phyloP scores from a whole-genome alignment of 64 coral and sea anemone species.

The Actinia tenebrosa region DNA sequence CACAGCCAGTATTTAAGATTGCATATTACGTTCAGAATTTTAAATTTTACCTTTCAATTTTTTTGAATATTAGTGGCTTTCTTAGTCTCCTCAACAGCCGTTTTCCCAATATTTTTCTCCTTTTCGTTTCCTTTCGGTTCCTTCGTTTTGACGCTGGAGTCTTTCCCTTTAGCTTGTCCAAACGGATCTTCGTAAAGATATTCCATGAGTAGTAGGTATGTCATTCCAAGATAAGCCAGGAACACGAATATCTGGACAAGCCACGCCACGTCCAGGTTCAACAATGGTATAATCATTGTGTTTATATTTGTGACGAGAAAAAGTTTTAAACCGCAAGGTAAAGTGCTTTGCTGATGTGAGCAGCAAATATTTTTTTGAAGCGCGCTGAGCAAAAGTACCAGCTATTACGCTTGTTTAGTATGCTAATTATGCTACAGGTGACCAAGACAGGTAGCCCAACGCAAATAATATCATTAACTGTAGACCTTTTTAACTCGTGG shows the following conservation, averaged over 20 bases:
- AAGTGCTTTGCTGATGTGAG: neutral
- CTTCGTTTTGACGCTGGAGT: too few relatives aligned
- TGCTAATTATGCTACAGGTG: neutral
- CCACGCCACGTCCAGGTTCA: slow-evolving; percentile 9
- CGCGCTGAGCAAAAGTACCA: neutral
- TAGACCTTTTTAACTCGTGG: too few relatives aligned
- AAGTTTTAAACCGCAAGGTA: neutral
- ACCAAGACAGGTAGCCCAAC: neutral
- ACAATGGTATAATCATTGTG: neutral
- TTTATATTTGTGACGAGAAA: neutral
- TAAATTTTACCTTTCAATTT: too few relatives aligned
- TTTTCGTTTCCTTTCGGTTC: neutral
- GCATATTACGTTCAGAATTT: too few relatives aligned
- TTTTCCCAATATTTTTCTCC: neutral
- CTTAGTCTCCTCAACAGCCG: too few relatives aligned
- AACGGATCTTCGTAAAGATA: neutral
- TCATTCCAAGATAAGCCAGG: neutral
- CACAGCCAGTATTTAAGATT: too few relatives aligned
- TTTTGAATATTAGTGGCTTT: too few relatives aligned
- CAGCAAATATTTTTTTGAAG: too few relatives aligned
- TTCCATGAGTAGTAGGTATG: neutral
- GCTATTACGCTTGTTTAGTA: neutral
- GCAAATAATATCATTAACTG: neutral
- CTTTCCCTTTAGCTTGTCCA: neutral
- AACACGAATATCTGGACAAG: neutral